These are phyloP conservation scores for Typhlichthys subterraneus DNA, from an alignment of 2,797 vertebrate species.

Conservation along the genomic window DNA sequence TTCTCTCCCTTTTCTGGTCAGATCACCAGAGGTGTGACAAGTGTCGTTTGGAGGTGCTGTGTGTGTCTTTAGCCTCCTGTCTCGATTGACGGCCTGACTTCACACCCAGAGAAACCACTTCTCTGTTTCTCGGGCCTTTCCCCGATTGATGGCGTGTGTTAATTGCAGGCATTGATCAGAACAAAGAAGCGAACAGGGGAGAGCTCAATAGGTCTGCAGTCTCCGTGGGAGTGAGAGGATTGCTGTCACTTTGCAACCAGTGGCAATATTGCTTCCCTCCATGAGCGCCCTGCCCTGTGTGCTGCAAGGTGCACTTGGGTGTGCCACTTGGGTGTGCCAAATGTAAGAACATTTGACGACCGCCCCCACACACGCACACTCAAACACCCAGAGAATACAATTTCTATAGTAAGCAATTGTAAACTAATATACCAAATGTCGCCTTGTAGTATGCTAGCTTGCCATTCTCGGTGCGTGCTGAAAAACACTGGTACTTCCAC, in stretches of 20 bases:
- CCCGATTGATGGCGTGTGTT: constrained; percentile 59
- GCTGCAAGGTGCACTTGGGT: constrained; percentile 14
- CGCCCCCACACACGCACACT: too few relatives aligned
- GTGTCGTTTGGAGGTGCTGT: constrained; percentile 30
- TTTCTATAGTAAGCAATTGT: too few relatives aligned
- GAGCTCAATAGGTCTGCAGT: constrained; percentile 10
- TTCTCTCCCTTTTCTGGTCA: too few relatives aligned
- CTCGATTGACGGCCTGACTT: constrained; percentile 50
- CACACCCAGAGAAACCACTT: constrained; percentile 35
- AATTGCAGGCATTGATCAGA: constrained; percentile 71
- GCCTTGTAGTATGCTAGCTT: too few relatives aligned
- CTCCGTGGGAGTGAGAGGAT: constrained; percentile 14
- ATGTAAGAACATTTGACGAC: fast-evolving
- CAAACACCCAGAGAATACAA: too few relatives aligned
- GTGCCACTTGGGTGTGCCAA: background rate
- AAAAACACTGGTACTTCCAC: too few relatives aligned
- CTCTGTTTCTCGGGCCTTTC: constrained; percentile 42
- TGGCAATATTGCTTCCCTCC: constrained; percentile 31
- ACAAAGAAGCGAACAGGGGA: constrained; percentile 33
- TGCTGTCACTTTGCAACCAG: constrained; percentile 24
- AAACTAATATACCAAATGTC: too few relatives aligned
- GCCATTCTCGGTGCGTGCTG: too few relatives aligned
- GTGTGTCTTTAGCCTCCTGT: constrained; percentile 65
- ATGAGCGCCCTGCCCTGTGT: constrained; percentile 26
- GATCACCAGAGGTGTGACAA: too few relatives aligned